Evolutionary conservation across 2,113 vertebrate genomes (phyloP).

Genomic region (Platysternon megacephalum): DNA sequence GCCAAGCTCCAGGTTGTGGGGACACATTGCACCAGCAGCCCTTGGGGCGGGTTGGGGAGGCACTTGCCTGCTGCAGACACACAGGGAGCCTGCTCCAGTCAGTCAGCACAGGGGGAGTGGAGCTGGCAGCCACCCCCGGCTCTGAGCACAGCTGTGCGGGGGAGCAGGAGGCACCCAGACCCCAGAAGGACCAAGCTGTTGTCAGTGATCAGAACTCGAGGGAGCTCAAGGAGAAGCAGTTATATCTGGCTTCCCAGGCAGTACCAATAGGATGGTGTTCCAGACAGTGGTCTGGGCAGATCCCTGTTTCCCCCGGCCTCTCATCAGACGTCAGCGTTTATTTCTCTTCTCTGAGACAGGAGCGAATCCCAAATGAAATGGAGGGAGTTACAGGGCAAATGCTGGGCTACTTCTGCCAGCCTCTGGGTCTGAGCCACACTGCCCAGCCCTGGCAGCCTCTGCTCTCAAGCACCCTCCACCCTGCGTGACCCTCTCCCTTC

Average conservation of each 20-base stretch:
- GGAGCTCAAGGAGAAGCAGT: neutral
- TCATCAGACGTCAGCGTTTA: neutral
- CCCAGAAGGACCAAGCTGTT: neutral
- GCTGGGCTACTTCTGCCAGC: neutral
- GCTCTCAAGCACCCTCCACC: neutral
- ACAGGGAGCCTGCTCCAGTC: neutral
- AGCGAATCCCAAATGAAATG: neutral
- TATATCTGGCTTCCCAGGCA: neutral
- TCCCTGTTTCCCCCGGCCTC: neutral
- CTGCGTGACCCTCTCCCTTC: neutral
- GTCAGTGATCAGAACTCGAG: neutral
- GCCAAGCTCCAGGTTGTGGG: fast-evolving
- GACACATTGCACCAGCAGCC: neutral
- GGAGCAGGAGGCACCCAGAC: neutral
- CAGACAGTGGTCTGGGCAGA: neutral
- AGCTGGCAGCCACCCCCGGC: neutral
- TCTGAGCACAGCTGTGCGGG: neutral
- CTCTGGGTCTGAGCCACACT: neutral
- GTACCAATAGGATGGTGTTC: neutral
- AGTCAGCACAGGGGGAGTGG: neutral
- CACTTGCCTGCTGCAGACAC: neutral
- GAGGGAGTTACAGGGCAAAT: neutral
- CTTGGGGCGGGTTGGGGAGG: neutral
- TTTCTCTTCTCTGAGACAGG: neutral
- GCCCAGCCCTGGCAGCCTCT: neutral